Conservation (phyloP, 1,140 invertebrate genomes). For the Drosophila pseudoobscura region DNA sequence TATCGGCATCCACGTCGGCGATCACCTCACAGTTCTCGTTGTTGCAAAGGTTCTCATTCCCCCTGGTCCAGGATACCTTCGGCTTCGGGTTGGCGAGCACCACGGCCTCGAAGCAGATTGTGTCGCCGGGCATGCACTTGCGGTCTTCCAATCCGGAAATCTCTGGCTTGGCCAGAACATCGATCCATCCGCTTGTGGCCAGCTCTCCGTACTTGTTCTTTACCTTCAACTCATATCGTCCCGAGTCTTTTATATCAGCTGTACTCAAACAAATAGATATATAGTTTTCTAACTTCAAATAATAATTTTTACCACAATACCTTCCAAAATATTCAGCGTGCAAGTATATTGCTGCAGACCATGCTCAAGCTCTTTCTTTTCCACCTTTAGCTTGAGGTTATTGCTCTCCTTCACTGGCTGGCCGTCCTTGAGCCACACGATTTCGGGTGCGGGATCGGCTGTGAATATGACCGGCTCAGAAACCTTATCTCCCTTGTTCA, state of each 20-base stretch:
- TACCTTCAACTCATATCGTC: conserved; percentile 90
- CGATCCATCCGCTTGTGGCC: conserved; percentile 88
- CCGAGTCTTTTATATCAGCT: conserved; percentile 90
- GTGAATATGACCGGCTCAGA: conserved; percentile 90
- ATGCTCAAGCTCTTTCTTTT: conserved; percentile 88
- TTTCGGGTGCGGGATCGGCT: conserved; percentile 89
- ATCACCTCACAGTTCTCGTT: conserved; percentile 83
- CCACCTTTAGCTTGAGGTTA: conserved; percentile 84
- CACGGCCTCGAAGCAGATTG: conserved; percentile 88
- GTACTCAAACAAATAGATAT: conserved; percentile 3
- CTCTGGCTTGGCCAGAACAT: conserved; percentile 90
- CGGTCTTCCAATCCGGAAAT: conserved; percentile 89
- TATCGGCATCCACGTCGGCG: conserved; percentile 79
- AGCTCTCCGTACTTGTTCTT: conserved; percentile 91
- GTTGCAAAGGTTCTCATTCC: conserved; percentile 81
- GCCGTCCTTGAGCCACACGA: conserved; percentile 85
- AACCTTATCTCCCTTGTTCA: conserved; percentile 88
- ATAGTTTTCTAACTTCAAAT: conserved; percentile 1
- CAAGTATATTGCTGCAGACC: conserved; percentile 90
- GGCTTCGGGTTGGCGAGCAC: conserved; percentile 92
- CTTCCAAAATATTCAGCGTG: conserved; percentile 87
- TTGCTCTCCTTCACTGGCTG: conserved; percentile 81
- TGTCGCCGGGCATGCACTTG: conserved; percentile 88
- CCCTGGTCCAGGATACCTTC: conserved; percentile 88
- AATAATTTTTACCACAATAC: conserved; percentile 61